Evolutionary conservation across 2,113 vertebrate species (phyloP).

Genomic region (Rhinolophus sinicus): DNA sequence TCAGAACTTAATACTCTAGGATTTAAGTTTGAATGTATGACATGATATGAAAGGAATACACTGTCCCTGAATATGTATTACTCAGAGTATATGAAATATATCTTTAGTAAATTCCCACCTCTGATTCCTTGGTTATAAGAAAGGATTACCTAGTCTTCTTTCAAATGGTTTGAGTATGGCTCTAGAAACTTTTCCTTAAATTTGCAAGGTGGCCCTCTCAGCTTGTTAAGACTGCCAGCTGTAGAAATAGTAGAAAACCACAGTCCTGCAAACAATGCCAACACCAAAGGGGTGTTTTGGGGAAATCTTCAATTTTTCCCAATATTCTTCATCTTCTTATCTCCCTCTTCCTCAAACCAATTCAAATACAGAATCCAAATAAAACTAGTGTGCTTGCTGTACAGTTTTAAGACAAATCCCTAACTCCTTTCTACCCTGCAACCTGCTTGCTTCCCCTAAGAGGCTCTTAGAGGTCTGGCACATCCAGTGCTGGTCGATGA

Average conservation of each 20-base stretch:
- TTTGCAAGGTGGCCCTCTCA: constrained; percentile 7
- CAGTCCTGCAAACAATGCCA: background rate
- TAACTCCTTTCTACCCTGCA: background rate
- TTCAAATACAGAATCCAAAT: constrained; percentile 19
- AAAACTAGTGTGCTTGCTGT: background rate
- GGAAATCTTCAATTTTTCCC: background rate
- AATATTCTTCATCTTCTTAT: background rate
- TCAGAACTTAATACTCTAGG: background rate
- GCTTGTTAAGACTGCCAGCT: constrained; percentile 30
- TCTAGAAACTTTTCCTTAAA: constrained; percentile 68
- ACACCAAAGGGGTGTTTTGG: background rate
- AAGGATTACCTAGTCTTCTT: constrained; percentile 60
- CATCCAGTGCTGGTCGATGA: background rate
- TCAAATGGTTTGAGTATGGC: constrained; percentile 64
- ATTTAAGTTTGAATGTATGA: background rate
- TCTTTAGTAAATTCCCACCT: constrained; percentile 47
- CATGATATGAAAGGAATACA: background rate
- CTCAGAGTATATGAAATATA: background rate
- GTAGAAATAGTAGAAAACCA: background rate
- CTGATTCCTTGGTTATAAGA: constrained; percentile 37
- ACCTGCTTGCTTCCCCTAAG: background rate
- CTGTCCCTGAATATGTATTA: background rate
- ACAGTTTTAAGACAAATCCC: background rate
- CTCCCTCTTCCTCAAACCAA: background rate
- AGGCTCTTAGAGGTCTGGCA: background rate